These are phyloP conservation scores for Dasypolia templi DNA, from an alignment of 2,888 invertebrate species.

Conservation along the genomic window DNA sequence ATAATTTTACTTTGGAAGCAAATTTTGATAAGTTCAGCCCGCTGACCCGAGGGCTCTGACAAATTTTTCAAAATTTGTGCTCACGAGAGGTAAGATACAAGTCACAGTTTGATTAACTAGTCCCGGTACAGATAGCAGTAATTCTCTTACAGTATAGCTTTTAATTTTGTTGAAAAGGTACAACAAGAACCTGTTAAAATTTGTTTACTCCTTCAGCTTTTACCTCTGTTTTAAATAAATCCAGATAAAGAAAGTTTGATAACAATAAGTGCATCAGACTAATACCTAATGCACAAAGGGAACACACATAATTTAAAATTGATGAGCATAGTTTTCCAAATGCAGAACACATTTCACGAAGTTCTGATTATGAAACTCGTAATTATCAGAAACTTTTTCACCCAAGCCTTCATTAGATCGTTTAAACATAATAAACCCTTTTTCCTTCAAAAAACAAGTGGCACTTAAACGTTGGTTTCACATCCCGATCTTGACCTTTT, in stretches of 20 bases:
- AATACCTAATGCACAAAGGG: background rate
- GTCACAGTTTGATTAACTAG: too few species aligned
- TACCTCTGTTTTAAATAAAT: constrained; percentile 5
- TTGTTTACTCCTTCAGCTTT: too few species aligned
- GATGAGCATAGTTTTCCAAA: constrained; percentile 9
- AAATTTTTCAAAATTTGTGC: constrained; percentile 50
- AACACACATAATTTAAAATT: background rate
- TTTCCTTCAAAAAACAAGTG: constrained; percentile 44
- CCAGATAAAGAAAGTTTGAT: background rate
- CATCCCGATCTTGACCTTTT: constrained; percentile 39
- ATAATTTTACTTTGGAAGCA: constrained; percentile 48
- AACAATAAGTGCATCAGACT: background rate
- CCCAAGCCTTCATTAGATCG: constrained; percentile 20
- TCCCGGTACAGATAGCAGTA: too few species aligned
- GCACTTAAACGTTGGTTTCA: constrained; percentile 34
- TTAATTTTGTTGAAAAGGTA: too few species aligned
- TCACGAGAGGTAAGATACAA: constrained; percentile 49
- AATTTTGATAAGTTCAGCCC: constrained; percentile 46
- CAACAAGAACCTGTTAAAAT: too few species aligned
- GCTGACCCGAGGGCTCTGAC: constrained; percentile 10
- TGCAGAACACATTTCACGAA: constrained; percentile 3
- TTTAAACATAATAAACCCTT: constrained; percentile 38
- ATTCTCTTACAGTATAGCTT: too few species aligned
- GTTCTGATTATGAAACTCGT: constrained; percentile 3
- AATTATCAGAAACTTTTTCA: constrained; percentile 21